These are phyloP conservation scores for Sebastes dallii DNA, from an alignment of 2,797 vertebrate species.

Conservation along the genomic window DNA sequence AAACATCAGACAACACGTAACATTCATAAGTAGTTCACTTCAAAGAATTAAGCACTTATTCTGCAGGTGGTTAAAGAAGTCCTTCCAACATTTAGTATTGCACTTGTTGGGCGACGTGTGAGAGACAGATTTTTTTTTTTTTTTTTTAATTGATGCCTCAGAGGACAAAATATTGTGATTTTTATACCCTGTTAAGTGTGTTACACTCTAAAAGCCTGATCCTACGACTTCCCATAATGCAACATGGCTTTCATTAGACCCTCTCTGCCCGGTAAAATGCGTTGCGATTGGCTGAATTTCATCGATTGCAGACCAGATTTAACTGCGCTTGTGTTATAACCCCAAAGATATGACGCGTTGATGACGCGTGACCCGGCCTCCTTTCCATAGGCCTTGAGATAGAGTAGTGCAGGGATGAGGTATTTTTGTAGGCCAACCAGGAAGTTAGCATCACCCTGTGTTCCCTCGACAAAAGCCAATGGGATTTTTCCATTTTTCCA, in stretches of 20 bases:
- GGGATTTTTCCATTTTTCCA: no score
- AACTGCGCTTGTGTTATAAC: no score
- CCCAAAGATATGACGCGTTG: no score
- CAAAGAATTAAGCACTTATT: background rate
- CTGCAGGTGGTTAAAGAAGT: background rate
- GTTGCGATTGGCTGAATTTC: no score
- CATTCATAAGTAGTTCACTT: background rate
- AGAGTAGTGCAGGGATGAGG: no score
- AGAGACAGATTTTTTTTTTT: background rate
- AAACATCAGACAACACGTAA: background rate
- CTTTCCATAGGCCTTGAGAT: no score
- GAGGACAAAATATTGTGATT: background rate
- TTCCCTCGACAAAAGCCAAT: no score
- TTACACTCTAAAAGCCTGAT: background rate
- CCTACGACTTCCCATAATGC: background rate
- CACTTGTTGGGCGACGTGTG: background rate
- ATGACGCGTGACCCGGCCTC: no score
- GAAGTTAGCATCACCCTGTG: no score
- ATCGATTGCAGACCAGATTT: no score
- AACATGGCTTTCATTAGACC: background rate
- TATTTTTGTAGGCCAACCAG: no score
- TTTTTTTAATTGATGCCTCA: no score
- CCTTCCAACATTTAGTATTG: background rate
- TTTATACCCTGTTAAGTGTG: background rate
- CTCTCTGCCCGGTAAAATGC: background rate